phyloP scores from a whole-genome alignment of 1,140 invertebrate genomes.

The Camponotus floridanus region DNA sequence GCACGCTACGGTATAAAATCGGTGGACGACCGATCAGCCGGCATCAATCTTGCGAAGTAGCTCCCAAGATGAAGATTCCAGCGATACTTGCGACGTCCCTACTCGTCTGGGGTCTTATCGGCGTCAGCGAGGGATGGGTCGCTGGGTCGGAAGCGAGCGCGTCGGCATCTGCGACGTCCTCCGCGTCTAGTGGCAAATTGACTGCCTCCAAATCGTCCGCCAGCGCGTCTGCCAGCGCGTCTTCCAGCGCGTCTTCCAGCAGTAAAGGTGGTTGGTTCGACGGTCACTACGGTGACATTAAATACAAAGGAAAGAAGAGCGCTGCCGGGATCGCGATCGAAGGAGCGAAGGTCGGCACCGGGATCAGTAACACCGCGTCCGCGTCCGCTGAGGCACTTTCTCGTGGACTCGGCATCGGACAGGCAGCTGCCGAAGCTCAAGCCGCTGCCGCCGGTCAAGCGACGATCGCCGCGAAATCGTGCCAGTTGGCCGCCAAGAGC shows the following conservation, averaged over 20 bases:
- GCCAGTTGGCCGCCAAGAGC: background rate
- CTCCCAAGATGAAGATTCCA: slow-evolving; percentile 65
- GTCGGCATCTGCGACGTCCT: background rate
- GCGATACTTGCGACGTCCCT: slow-evolving; percentile 52
- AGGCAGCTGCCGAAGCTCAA: slow-evolving; percentile 10
- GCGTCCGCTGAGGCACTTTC: slow-evolving; percentile 9
- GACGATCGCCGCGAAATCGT: background rate
- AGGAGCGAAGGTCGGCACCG: background rate
- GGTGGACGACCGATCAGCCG: background rate
- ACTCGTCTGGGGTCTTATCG: slow-evolving; percentile 46
- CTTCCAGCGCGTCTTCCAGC: slow-evolving; percentile 3
- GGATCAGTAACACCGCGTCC: slow-evolving; percentile 7
- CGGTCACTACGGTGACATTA: background rate
- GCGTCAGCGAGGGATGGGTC: background rate
- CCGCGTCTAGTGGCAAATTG: background rate
- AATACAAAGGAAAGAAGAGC: background rate
- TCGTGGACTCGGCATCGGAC: slow-evolving; percentile 15
- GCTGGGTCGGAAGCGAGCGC: background rate
- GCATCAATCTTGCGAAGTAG: slow-evolving; percentile 62
- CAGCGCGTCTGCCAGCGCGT: background rate
- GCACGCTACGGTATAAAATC: slow-evolving; percentile 45
- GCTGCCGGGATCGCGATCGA: background rate
- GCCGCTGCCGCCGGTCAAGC: background rate
- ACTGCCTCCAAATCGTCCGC: background rate
- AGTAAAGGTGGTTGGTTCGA: background rate